These are phyloP conservation scores for Heliconius melpomene DNA, from an alignment of 1,140 invertebrate species.

Conservation along the genomic window DNA sequence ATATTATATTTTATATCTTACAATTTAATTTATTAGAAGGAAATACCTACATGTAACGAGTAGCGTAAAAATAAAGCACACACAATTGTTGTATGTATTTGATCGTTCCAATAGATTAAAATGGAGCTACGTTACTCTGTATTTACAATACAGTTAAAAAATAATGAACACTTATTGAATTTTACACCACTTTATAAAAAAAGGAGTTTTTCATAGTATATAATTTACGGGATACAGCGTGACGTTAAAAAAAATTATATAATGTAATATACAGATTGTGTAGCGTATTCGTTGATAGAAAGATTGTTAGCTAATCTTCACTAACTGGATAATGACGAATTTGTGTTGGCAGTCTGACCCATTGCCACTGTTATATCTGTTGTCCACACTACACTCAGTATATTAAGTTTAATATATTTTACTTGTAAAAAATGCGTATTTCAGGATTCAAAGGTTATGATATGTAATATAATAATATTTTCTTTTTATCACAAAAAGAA, in stretches of 20 bases:
- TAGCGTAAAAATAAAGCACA: background rate
- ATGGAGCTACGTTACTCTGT: background rate
- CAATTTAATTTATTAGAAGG: background rate
- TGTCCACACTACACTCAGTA: background rate
- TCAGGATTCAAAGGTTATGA: no score
- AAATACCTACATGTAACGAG: background rate
- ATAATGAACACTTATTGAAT: no score
- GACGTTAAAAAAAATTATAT: background rate
- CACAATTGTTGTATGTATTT: no score
- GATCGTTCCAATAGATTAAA: background rate
- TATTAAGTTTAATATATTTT: background rate
- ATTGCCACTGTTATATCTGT: slow-evolving; percentile 48
- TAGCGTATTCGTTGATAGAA: slow-evolving; percentile 60
- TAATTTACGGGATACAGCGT: no score
- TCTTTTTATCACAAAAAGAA: no score
- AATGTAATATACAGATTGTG: slow-evolving; percentile 30
- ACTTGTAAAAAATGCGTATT: no score
- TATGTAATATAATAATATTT: no score
- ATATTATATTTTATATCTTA: no score
- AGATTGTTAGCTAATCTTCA: slow-evolving; percentile 65
- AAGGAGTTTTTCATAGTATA: no score
- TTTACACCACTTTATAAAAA: background rate
- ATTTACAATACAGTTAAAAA: no score
- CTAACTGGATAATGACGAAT: slow-evolving; percentile 74
- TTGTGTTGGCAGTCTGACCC: slow-evolving; percentile 49